Evolutionary conservation across 1,140 invertebrate genomes (phyloP).

Genomic region (Arion vulgaris): DNA sequence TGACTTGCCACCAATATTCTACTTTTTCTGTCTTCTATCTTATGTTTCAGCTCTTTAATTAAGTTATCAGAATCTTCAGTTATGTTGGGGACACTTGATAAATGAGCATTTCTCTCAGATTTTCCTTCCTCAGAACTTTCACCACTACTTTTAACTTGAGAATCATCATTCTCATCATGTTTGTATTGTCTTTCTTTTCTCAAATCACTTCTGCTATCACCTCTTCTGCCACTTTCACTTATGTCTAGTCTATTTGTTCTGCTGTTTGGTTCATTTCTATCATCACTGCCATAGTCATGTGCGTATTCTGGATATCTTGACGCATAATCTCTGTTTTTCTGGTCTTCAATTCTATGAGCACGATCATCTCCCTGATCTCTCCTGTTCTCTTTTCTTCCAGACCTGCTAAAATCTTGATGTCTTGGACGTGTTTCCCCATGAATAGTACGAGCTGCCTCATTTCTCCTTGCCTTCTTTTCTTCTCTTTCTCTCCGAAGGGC

Average conservation of each 20-base stretch:
- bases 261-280: not conserved
- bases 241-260: not conserved
- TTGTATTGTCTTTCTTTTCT: too few species aligned
- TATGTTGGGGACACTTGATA: not conserved
- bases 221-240: not conserved
- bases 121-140: not conserved
- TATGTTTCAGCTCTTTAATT: not conserved
- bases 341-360: not conserved
- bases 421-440: not conserved
- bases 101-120: not conserved
- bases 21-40: not conserved
- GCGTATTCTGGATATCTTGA: not conserved
- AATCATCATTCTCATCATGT: too few species aligned
- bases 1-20: not conserved
- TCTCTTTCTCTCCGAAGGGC: not conserved
- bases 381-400: not conserved
- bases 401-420: not conserved
- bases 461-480: not conserved
- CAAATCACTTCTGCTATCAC: not conserved
- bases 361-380: not conserved
- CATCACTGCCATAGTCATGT: not conserved
- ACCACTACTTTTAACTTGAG: not conserved
- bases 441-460: not conserved
- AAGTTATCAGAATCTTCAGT: not conserved
- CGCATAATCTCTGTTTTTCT: not conserved